phyloP scores from a whole-genome alignment of 2,113 vertebrate genomes.

The Crotalus viridis region DNA sequence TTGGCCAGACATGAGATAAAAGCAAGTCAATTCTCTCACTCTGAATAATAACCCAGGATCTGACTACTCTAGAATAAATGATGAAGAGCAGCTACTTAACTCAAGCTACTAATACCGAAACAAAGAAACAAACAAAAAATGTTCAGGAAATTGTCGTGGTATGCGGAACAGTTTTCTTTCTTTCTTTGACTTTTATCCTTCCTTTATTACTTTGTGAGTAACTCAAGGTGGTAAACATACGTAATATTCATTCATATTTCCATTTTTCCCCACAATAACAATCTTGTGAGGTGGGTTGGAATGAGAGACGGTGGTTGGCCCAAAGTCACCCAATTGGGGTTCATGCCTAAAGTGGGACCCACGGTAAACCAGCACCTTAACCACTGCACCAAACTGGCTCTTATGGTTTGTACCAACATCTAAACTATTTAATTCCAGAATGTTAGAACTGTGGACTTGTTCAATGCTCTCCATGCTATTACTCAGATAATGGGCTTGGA shows the following conservation, averaged over 20 bases:
- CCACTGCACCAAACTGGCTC: neutral
- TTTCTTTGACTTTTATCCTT: neutral
- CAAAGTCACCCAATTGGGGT: too few relatives aligned
- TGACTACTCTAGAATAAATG: neutral
- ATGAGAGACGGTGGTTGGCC: too few relatives aligned
- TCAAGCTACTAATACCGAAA: neutral
- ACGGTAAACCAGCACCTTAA: neutral
- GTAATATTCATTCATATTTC: too few relatives aligned
- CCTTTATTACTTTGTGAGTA: too few relatives aligned
- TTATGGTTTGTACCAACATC: neutral
- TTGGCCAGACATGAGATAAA: neutral
- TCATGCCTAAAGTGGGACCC: too few relatives aligned
- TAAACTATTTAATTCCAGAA: neutral
- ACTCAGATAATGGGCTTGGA: neutral
- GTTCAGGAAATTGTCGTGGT: neutral
- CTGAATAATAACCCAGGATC: neutral
- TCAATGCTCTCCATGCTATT: neutral
- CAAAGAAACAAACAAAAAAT: neutral
- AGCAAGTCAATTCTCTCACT: neutral
- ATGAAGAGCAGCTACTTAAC: neutral
- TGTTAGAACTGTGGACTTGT: neutral
- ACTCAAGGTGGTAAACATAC: too few relatives aligned
- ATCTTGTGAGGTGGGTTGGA: too few relatives aligned
- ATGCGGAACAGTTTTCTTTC: neutral
- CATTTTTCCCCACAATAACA: too few relatives aligned